These are phyloP conservation scores for Asarcornis scutulata DNA, from an alignment of 2,113 vertebrate genomes.

Conservation along the genomic window DNA sequence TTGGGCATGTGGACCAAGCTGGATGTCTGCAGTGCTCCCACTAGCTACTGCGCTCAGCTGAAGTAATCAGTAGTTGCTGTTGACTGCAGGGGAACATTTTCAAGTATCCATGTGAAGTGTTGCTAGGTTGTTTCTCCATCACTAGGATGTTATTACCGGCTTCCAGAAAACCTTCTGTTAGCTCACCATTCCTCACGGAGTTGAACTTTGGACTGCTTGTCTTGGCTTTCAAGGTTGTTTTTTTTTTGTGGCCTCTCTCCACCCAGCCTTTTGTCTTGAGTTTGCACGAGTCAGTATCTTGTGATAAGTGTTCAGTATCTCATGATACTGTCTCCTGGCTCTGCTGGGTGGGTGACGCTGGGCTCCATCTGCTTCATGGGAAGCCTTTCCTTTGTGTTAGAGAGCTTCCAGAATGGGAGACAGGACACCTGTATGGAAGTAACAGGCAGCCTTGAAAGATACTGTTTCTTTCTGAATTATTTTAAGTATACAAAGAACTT, in stretches of 20 bases:
- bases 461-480: not conserved
- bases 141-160: not conserved
- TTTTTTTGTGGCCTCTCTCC: not conserved
- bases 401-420: not conserved
- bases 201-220: not conserved
- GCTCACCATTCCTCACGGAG: not conserved
- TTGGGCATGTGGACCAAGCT: not conserved
- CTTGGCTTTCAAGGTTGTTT: not conserved
- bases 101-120: fast-evolving
- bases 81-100: not conserved
- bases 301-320: too few species aligned
- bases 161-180: not conserved
- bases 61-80: not conserved
- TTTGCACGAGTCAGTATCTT: not conserved
- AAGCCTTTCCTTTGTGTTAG: not conserved
- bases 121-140: not conserved
- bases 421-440: not conserved
- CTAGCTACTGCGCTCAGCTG: not conserved
- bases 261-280: not conserved
- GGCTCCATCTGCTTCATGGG: not conserved
- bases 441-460: not conserved
- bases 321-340: not conserved
- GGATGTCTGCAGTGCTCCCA: not conserved
- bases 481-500: not conserved
- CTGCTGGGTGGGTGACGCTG: not conserved